phyloP scores from a whole-genome alignment of 64 coral and sea anemone species.

The Porites lutea region DNA sequence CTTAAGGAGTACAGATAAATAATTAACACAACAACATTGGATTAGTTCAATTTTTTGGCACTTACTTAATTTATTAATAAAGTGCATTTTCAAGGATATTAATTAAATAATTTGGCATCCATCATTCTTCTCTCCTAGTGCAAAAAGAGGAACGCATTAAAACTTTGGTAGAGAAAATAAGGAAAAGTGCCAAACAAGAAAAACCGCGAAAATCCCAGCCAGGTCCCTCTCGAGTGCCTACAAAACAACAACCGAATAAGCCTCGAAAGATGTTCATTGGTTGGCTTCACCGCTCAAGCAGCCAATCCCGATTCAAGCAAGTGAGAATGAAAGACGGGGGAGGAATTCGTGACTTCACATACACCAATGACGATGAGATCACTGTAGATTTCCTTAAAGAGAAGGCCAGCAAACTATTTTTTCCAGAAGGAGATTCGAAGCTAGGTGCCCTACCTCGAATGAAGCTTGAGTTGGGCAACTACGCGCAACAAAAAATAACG shows the following conservation, averaged over 20 bases:
- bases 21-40: no score
- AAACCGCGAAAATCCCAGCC: not conserved
- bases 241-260: not conserved
- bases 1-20: no score
- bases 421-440: conserved; percentile 30
- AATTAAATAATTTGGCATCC: no score
- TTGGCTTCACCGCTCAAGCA: conserved; percentile 55
- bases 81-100: no score
- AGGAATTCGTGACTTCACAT: conserved; percentile 37
- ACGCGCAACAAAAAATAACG: conserved; percentile 30
- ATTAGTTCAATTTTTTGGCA: no score
- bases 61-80: no score
- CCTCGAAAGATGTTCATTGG: conserved; percentile 39
- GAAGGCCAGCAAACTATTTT: conserved; percentile 42
- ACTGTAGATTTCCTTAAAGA: conserved; percentile 31
- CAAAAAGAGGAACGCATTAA: no score
- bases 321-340: conserved; percentile 43
- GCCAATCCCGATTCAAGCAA: conserved; percentile 43
- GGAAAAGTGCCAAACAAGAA: not conserved
- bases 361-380: conserved; percentile 49
- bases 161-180: not conserved
- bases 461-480: conserved; percentile 49
- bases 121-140: no score
- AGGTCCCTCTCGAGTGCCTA: not conserved
- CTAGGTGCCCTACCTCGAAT: conserved; percentile 12